phyloP scores from a whole-genome alignment of 2,888 invertebrate species.

The Dicyrtoma fusca region DNA sequence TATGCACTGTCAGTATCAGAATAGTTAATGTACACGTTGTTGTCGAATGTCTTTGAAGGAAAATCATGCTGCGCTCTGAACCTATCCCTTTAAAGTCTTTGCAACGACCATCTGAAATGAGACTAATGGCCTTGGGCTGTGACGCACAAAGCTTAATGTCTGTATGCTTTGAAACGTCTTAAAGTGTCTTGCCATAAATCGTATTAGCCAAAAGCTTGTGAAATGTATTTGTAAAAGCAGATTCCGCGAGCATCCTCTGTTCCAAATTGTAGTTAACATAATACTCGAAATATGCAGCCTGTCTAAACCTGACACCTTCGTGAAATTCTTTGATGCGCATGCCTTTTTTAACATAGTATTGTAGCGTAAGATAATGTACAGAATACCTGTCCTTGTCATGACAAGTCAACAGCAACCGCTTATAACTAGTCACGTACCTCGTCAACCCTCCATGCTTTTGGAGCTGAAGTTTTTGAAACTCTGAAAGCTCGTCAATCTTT shows the following conservation, averaged over 20 bases:
- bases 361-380: neutral
- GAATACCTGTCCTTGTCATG: neutral
- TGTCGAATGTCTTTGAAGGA: neutral
- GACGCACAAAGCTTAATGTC: conserved; percentile 1
- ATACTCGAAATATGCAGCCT: neutral
- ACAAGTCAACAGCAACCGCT: neutral
- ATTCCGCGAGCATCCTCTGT: neutral
- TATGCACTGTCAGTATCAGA: neutral
- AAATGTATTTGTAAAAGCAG: neutral
- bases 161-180: neutral
- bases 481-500: neutral
- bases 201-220: neutral
- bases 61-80: neutral
- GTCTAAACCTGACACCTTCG: neutral
- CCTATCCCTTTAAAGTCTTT: neutral
- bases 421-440: neutral
- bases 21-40: neutral
- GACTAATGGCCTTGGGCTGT: neutral
- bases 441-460: no score
- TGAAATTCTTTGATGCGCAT: neutral
- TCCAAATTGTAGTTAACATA: neutral
- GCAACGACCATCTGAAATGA: no score
- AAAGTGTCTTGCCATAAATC: neutral
- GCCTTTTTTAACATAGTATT: neutral
- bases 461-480: neutral